Conservation (phyloP, 2,113 vertebrate genomes). For the Pantherophis guttatus region DNA sequence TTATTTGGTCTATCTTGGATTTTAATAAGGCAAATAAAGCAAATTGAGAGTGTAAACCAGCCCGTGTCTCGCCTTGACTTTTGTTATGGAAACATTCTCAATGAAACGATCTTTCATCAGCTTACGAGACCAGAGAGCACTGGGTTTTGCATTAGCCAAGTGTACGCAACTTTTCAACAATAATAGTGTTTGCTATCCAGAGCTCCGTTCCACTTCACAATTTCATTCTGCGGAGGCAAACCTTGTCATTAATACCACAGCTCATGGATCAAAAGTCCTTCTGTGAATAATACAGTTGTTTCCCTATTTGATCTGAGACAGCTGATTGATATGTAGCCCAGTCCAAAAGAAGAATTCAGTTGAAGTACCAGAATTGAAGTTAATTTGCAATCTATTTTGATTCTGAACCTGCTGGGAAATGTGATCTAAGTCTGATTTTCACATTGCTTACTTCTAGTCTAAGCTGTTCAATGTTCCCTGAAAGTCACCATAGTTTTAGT, state of each 20-base stretch:
- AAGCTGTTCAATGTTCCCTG: not conserved
- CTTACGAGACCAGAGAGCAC: conserved; percentile 55
- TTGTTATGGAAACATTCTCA: conserved; percentile 45
- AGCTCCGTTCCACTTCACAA: conserved; percentile 58
- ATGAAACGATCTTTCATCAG: conserved; percentile 65
- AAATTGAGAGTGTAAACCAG: conserved; percentile 61
- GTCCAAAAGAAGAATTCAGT: not conserved
- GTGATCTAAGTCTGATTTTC: not conserved
- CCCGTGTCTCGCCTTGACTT: conserved; percentile 25
- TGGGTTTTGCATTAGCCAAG: conserved; percentile 46
- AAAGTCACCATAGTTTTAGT: not conserved
- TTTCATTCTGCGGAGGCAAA: not conserved
- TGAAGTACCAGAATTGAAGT: not conserved
- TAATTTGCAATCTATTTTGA: not conserved
- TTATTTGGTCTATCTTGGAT: conserved; percentile 70
- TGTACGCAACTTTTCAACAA: conserved; percentile 56
- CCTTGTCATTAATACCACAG: conserved; percentile 45
- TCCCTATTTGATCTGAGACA: conserved; percentile 22
- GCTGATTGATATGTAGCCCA: not conserved
- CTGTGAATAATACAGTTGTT: conserved; percentile 30
- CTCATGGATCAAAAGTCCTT: conserved; percentile 35
- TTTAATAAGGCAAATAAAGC: conserved; percentile 74
- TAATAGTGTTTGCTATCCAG: conserved; percentile 32
- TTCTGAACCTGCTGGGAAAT: not conserved
- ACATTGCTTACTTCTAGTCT: not conserved